These are phyloP conservation scores for Holothuria scabra DNA, from an alignment of 53 echinoderm and acorn worm species.

Conservation along the genomic window DNA sequence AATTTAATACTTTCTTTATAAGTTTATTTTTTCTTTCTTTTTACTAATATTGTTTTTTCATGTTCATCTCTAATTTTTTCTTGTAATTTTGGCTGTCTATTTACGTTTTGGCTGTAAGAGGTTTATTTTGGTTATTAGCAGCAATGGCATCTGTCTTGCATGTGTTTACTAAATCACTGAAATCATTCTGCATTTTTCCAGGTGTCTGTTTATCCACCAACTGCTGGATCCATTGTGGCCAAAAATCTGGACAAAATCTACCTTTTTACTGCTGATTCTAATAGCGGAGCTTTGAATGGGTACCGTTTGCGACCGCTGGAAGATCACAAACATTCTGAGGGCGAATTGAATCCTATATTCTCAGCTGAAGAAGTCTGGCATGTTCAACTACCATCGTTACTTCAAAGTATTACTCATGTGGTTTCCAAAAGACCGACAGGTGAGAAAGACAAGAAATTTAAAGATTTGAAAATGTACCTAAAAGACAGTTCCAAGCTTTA, in stretches of 20 bases:
- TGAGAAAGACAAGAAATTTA: background rate
- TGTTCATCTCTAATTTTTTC: too few species aligned
- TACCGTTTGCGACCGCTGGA: constrained; percentile 51
- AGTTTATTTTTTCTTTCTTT: too few species aligned
- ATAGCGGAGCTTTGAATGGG: constrained; percentile 64
- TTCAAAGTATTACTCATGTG: constrained; percentile 78
- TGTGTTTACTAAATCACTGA: too few species aligned
- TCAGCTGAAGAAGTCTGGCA: constrained; percentile 81
- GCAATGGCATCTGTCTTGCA: too few species aligned
- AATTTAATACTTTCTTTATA: too few species aligned
- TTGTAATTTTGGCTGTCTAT: too few species aligned
- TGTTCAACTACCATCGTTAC: constrained; percentile 77
- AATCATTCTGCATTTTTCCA: background rate
- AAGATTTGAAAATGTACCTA: background rate
- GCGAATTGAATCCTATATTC: constrained; percentile 30
- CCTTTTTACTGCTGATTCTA: constrained; percentile 81
- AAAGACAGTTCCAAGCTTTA: too few species aligned
- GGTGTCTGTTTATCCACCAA: constrained; percentile 77
- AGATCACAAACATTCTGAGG: background rate
- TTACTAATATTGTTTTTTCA: too few species aligned
- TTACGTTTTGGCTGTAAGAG: too few species aligned
- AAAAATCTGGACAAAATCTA: constrained; percentile 64
- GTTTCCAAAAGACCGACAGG: constrained; percentile 51
- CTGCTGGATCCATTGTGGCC: constrained; percentile 48
- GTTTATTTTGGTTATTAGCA: too few species aligned